These are phyloP conservation scores for Achroia grisella DNA, from an alignment of 1,140 invertebrate genomes.

Conservation along the genomic window DNA sequence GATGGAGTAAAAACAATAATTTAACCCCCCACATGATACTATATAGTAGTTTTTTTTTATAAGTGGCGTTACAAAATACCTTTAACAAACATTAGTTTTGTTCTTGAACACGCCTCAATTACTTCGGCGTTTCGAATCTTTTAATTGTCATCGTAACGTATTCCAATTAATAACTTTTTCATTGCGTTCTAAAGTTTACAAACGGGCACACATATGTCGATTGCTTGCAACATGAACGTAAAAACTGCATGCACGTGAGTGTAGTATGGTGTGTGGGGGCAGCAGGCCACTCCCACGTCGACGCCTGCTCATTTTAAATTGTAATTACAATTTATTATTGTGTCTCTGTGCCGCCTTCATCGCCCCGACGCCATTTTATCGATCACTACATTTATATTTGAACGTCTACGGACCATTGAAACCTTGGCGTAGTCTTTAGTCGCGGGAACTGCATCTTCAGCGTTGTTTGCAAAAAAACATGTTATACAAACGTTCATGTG, in stretches of 20 bases:
- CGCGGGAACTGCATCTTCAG: too few relatives aligned
- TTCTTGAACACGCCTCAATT: neutral
- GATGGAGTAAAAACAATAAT: too few relatives aligned
- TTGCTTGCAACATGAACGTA: constrained; percentile 50
- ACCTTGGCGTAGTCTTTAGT: neutral
- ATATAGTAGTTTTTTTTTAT: too few relatives aligned
- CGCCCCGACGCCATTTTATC: constrained; percentile 64
- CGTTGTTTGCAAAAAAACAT: too few relatives aligned
- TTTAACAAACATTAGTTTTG: neutral
- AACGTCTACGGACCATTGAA: constrained; percentile 3
- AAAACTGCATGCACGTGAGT: constrained; percentile 58
- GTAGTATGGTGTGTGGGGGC: constrained; percentile 41
- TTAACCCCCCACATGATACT: too few relatives aligned
- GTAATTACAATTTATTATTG: constrained; percentile 74
- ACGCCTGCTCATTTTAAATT: constrained; percentile 73
- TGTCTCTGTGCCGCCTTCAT: constrained; percentile 69
- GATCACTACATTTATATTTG: constrained; percentile 36
- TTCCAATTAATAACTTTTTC: constrained; percentile 9
- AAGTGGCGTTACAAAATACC: too few relatives aligned
- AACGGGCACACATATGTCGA: constrained; percentile 46
- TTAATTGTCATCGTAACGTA: constrained; percentile 1
- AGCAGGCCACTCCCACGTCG: constrained; percentile 59
- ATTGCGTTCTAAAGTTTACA: constrained; percentile 14
- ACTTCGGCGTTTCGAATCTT: neutral
- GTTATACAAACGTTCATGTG: too few relatives aligned